These are phyloP conservation scores for Melinopterus prodromus DNA, from an alignment of 2,888 invertebrate genomes.

Conservation along the genomic window DNA sequence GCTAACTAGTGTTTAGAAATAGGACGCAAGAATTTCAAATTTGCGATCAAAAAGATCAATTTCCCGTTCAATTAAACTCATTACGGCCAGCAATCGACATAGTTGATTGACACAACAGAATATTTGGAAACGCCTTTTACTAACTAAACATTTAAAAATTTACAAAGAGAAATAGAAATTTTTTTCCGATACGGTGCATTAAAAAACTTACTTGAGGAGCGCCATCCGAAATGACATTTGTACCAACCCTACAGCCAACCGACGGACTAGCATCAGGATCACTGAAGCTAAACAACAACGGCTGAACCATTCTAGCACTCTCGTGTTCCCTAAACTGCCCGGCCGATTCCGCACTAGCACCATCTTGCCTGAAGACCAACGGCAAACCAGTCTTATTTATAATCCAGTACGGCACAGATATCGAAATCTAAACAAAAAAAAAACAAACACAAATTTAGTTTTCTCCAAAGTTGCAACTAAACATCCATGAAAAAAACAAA, in stretches of 20 bases:
- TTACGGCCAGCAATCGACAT: no score
- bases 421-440: slow-evolving; percentile 65
- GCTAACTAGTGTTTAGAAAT: no score
- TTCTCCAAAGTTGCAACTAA: neutral
- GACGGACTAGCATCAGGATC: slow-evolving; percentile 87
- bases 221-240: slow-evolving; percentile 62
- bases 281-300: slow-evolving; percentile 92
- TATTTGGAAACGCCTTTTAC: no score
- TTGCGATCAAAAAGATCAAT: no score
- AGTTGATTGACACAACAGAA: no score
- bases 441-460: slow-evolving; percentile 5
- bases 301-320: slow-evolving; percentile 89
- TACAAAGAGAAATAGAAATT: no score
- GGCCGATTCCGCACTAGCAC: slow-evolving; percentile 76
- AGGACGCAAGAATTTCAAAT: no score
- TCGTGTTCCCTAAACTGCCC: slow-evolving; percentile 97
- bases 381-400: slow-evolving; percentile 96
- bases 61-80: no score
- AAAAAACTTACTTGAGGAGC: slow-evolving; percentile 62
- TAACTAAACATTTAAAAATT: no score
- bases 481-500: slow-evolving; percentile 6
- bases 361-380: slow-evolving; percentile 93
- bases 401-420: slow-evolving; percentile 93
- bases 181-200: neutral
- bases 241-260: slow-evolving; percentile 80